Evolutionary conservation across 2,113 vertebrate species (phyloP).

Genomic region (Erinaceus europaeus): DNA sequence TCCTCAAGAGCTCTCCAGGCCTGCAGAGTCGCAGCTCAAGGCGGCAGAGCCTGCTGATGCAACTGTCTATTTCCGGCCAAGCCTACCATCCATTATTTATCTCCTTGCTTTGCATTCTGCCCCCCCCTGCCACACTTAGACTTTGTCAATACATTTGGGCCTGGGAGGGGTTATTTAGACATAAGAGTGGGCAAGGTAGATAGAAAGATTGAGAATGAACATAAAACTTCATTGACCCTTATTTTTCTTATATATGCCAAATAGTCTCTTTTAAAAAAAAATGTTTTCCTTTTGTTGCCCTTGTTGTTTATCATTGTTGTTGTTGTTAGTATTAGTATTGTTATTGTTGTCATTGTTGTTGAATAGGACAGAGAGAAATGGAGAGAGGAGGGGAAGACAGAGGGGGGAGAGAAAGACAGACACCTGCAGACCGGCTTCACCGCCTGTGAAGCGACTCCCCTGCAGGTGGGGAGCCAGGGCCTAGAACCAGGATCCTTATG

Average conservation of each 20-base stretch:
- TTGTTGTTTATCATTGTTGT: too few relatives aligned
- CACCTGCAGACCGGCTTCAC: too few relatives aligned
- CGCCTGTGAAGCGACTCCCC: too few relatives aligned
- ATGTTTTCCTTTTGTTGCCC: too few relatives aligned
- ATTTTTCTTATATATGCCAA: not conserved
- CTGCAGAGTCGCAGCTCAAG: constrained; percentile 6
- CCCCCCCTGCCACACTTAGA: not conserved
- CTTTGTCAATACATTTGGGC: not conserved
- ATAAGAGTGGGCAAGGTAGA: not conserved
- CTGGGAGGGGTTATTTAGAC: not conserved
- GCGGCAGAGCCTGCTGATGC: constrained; percentile 51
- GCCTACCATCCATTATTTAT: constrained; percentile 75
- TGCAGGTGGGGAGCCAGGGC: too few relatives aligned
- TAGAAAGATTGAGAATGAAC: not conserved
- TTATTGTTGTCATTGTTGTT: too few relatives aligned
- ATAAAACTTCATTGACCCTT: not conserved
- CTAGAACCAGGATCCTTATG: too few relatives aligned
- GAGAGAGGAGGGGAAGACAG: too few relatives aligned
- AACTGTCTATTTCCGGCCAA: constrained; percentile 62
- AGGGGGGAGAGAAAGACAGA: too few relatives aligned
- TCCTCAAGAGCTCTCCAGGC: not conserved
- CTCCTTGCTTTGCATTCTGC: constrained; percentile 35
- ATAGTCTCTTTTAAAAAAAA: too few relatives aligned
- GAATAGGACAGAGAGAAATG: too few relatives aligned
- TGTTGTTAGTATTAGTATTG: too few relatives aligned